Evolutionary conservation across 2,797 vertebrate species (phyloP).

Genomic region (Rhadinocentrus ornatus): DNA sequence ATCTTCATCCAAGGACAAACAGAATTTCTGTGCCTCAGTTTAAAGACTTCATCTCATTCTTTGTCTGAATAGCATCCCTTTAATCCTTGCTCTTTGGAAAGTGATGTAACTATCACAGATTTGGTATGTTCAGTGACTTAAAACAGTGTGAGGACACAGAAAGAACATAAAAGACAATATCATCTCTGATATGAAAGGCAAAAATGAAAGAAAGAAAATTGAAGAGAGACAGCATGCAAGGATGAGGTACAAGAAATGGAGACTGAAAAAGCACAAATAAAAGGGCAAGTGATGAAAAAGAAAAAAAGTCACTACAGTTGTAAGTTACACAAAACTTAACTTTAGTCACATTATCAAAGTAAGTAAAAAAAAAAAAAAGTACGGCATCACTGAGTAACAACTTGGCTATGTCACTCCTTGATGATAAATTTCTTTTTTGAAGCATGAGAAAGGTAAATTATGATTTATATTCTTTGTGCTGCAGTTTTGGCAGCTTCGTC

Average conservation of each 20-base stretch:
- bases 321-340: not conserved
- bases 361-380: not conserved
- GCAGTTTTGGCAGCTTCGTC: not conserved
- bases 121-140: conserved; percentile 19
- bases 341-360: conserved; percentile 10
- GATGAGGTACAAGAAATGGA: conserved; percentile 4
- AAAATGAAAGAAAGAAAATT: conserved; percentile 13
- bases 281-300: not conserved
- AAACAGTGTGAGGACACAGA: conserved; percentile 47
- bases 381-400: not conserved
- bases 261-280: not conserved
- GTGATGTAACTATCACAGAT: conserved; percentile 51
- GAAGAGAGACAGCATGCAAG: conserved; percentile 4
- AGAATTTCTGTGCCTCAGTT: conserved; percentile 33
- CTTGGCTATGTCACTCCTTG: not conserved
- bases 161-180: conserved; percentile 31
- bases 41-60: conserved; percentile 31
- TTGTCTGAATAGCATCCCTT: conserved; percentile 39
- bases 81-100: conserved; percentile 54
- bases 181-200: conserved; percentile 10
- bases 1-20: conserved; percentile 8
- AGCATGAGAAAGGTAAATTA: not conserved
- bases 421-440: not conserved
- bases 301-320: conserved; percentile 2
- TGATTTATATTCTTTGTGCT: not conserved